Base-by-base conservation (phyloP, 2,797 vertebrate genomes). In the Novumbra hubbsi region DNA sequence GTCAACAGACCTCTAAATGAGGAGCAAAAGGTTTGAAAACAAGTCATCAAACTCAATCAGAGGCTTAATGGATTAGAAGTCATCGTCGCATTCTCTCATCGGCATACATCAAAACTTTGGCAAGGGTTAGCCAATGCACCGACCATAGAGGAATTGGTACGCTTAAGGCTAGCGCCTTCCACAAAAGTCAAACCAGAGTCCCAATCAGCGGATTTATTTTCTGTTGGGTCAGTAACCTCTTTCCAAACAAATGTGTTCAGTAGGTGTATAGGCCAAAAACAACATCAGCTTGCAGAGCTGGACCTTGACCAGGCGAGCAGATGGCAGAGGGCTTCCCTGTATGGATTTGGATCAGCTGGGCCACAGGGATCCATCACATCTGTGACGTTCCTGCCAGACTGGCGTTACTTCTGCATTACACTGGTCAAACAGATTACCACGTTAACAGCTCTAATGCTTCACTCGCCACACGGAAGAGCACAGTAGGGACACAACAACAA, bases 251-350 rank as follows among this genome's bases (percentile, higher is more conserved):
- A 28, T 17, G 27, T 32, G 15, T 32, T 45, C 41, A 32, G 62
- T 28, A 64, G 6, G 14, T 7, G 28, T 16, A 32, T 64, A 2
- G 0, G 28, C 6, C 16, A 64, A 17, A 16, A 32, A 15, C 17
- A 28, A 16, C 62, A 32, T 28, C 62, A 15, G 62, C 5, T 64
- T 57, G n/a, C 21, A 57, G n/a, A 57, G 28, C 16, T 68, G 66
- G 66, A 24, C 5, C 66, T 12, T 12, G n/a, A 21, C 38, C 66
- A 68, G 34, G 48, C 17, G 9, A 41, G 65, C 65, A 67, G 65
- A 38, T 45, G 66, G 66, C 66, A 45, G 55, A 60, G 66, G 38
- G 38, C 4, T 68, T 68, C 21, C 66, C 66, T 24, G 34, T 68
- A 45, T 21, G 34, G 66, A n/a, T 41, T 68, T 38, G n/a, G 66